Percentiles rank a stretch among this genome's conserved stretches.
Evolutionary conservation across 1,140 invertebrate species (phyloP).

Genomic region (Copidosoma floridanum): DNA sequence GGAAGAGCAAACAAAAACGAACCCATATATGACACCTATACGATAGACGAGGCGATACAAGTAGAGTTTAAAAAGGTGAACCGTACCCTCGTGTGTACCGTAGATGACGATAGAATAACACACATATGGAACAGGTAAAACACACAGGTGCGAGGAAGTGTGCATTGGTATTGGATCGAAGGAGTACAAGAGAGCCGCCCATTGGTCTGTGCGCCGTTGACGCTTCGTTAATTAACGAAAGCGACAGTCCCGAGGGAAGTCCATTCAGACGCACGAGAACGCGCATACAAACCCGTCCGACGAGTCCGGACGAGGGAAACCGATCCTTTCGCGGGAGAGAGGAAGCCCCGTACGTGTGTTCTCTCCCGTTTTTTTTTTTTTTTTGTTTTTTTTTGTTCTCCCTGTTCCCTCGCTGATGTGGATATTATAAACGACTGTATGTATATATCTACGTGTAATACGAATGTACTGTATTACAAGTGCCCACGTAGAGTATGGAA

Average conservation of each 20-base stretch:
- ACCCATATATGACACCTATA: too few relatives aligned
- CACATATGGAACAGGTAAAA: too few relatives aligned
- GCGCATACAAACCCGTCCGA: conserved; percentile 23
- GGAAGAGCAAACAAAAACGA: too few relatives aligned
- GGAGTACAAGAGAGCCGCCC: not conserved
- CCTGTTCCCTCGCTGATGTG: too few relatives aligned
- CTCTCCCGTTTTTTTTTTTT: not conserved
- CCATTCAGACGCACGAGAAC: not conserved
- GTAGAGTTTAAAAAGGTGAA: too few relatives aligned
- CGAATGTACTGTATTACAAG: not conserved
- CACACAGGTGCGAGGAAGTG: not conserved
- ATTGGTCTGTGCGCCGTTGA: not conserved
- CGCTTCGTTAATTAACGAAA: conserved; percentile 27
- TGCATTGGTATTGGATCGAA: not conserved
- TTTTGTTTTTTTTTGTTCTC: not conserved
- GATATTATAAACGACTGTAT: too few relatives aligned
- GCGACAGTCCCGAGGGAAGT: conserved; percentile 25
- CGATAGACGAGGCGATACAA: too few relatives aligned
- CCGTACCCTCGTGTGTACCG: too few relatives aligned
- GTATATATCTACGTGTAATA: too few relatives aligned
- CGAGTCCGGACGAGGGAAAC: conserved; percentile 22
- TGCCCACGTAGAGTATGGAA: too few relatives aligned
- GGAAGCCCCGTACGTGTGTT: too few relatives aligned
- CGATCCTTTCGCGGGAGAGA: conserved; percentile 9
- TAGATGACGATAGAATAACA: too few relatives aligned